These are phyloP conservation scores for Galerucella pusilla DNA, from an alignment of 2,888 invertebrate species.

Conservation along the genomic window DNA sequence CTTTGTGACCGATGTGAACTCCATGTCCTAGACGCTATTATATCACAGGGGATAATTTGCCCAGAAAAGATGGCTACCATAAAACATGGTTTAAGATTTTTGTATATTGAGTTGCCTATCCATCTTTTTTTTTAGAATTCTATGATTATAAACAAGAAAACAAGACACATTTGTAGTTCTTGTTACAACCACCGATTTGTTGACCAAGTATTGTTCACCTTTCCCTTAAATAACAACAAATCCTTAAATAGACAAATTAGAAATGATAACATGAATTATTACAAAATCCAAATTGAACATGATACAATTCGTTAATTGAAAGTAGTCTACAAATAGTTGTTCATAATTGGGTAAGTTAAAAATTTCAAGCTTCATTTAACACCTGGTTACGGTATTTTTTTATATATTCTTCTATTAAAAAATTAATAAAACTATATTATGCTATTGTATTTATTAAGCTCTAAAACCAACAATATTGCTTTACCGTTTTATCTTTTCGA, in stretches of 20 bases:
- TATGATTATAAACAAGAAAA: too few relatives aligned
- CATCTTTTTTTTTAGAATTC: too few relatives aligned
- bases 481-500: slow-evolving; percentile 2
- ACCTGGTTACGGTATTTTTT: slow-evolving; percentile 14
- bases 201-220: slow-evolving; percentile 32
- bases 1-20: too few relatives aligned
- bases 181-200: slow-evolving; percentile 24
- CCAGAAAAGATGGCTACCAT: too few relatives aligned
- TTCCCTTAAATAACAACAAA: slow-evolving; percentile 29
- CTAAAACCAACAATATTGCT: background rate
- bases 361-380: slow-evolving; percentile 22
- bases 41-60: too few relatives aligned
- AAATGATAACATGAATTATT: slow-evolving; percentile 37
- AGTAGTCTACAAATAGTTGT: slow-evolving; percentile 15
- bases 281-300: slow-evolving; percentile 28
- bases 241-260: slow-evolving; percentile 25
- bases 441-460: slow-evolving; percentile 3
- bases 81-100: too few relatives aligned
- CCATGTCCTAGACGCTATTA: too few relatives aligned
- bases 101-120: too few relatives aligned
- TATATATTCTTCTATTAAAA: slow-evolving; percentile 15
- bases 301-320: slow-evolving; percentile 25
- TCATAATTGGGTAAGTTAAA: slow-evolving; percentile 22
- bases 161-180: slow-evolving; percentile 3
- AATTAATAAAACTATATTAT: background rate